A percentile compares a stretch with the other conserved stretches of the same genome.
Evolutionary conservation across 2,888 invertebrate species (phyloP).

Genomic region (Agriopis marginaria): DNA sequence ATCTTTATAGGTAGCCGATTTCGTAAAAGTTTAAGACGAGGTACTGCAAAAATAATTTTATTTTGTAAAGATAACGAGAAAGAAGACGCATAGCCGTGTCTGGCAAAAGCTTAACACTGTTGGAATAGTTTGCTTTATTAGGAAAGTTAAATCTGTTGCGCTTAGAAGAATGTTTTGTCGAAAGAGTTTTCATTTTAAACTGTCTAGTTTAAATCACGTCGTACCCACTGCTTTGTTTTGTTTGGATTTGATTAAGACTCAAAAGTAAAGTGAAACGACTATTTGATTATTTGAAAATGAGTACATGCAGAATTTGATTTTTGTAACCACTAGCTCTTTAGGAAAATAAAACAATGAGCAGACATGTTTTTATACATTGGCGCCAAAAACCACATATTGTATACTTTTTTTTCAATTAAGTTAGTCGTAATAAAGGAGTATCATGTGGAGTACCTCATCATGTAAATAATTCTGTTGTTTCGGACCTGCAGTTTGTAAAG

Average conservation of each 20-base stretch:
- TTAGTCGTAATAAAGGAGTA: constrained; percentile 19
- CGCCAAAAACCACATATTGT: background rate
- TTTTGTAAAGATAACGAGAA: constrained; percentile 32
- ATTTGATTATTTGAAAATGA: no score
- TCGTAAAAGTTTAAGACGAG: background rate
- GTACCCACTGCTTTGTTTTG: background rate
- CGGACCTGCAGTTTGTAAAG: constrained; percentile 54
- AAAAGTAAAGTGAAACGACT: background rate
- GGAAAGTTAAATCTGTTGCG: constrained; percentile 50
- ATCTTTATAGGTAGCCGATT: background rate
- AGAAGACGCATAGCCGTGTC: constrained; percentile 61
- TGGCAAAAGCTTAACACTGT: constrained; percentile 55
- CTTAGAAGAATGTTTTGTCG: constrained; percentile 44
- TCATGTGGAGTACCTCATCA: no score
- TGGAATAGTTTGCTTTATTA: constrained; percentile 49
- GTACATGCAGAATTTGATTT: no score
- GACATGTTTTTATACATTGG: no score
- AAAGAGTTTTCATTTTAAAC: constrained; percentile 34
- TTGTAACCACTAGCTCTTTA: no score
- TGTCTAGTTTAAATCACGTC: constrained; percentile 20
- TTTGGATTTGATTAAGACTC: background rate
- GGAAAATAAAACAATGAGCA: no score
- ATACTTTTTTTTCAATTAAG: constrained; percentile 13
- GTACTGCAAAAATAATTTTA: constrained; percentile 18
- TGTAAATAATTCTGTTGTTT: no score